Base-by-base conservation (phyloP, 2,113 vertebrate genomes). In the Macrotis lagotis region DNA sequence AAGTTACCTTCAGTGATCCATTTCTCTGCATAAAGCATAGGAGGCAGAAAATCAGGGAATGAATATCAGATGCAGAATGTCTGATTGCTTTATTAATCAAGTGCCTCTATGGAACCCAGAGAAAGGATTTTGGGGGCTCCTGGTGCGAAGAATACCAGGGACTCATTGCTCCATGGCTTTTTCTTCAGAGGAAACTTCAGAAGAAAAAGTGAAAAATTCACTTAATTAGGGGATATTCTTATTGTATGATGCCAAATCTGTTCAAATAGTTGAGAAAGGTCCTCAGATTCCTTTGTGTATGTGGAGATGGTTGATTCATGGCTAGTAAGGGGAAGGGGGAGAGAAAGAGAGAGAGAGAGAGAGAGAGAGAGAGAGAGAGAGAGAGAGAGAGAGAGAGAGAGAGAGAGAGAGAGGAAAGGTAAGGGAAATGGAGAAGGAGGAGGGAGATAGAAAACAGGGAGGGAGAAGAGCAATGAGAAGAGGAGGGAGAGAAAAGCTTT, bases 71-170 rank as follows among this genome's bases (percentile, higher is more conserved):
- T 0, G 91, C 37, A 44, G 14, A 47, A 89, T 0, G 25, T 25
- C 19, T 31, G 19, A 16, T 96, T 55, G 53, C 96, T 97, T 95
- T 97, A 93, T 93, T 93, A 93, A 55, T 52, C 92, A 49, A 97
- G 96, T 88, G 74, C 50, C 11, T 37, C 89, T 25, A 3, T 22
- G 2, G 28, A 5, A 10, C 37, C 8, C 48, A 47, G 22, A 4
- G 88, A 92, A 22, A 48, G 4, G 12, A 44, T 50, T 37, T 22
- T 59, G 47, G 31, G 50, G 8, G 48, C 51, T 10, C 0, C n/a
- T 31, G 8, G 48, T 19, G 28, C 31, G 10, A 51, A 50, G 89
- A 48, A 26, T 0, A 26, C 16, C 7, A 83, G 50, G 50, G 11
- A 25, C 37, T 12, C 25, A 26, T 0, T 3, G 28, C 25, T 44